Evolutionary conservation across 1,140 invertebrate species (phyloP), one percentile per base, ranked within the genome.

Genomic region (Pectinophora gossypiella): DNA sequence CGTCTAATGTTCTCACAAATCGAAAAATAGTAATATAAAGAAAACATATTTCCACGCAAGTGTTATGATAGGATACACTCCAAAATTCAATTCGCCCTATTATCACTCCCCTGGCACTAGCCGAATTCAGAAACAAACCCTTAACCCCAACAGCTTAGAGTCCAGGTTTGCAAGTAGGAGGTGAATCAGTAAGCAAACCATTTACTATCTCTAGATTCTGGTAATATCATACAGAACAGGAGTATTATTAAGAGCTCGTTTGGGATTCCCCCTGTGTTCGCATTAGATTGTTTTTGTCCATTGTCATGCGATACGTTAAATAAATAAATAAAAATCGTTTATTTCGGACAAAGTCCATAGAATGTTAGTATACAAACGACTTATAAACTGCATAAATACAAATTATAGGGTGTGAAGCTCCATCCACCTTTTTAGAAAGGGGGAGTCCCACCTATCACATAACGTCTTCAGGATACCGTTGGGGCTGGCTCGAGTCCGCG

Each of bases 231-330:
- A 71, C 64, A 62, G 52, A 52, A 32, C 27, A 40, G 36, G 52
- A 61, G 65, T 69, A 65, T 76, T 82, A 82, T 82, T 80, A 82
- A 82, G 72, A 78, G 76, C 61, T 73, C 71, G 71, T 82, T 78
- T 72, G 68, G 72, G 72, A 82, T 82, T 78, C 72, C 67, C 54
- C 68, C 70, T 64, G 69, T 82, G 74, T 78, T 43, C 59, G 54
- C 47, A 43, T 54, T 56, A 21, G 36, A 43, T 16, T 7, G 9
- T 13, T 13, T 16, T 12, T 40, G 3, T 40, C 16, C 36, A 40
- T 32, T 32, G 27, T 32, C 27, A 32, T 32, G 27, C 27, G 27
- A 7, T n/a, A n/a, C n/a, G n/a, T n/a, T n/a, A n/a, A n/a, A n/a
- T n/a, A n/a, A n/a, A n/a, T n/a, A n/a, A n/a, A n/a, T n/a, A n/a